A percentile compares a stretch with the other conserved stretches of the same genome.
These are phyloP conservation scores for Epistrophella euchroma DNA, from an alignment of 2,888 invertebrate species.

Conservation along the genomic window DNA sequence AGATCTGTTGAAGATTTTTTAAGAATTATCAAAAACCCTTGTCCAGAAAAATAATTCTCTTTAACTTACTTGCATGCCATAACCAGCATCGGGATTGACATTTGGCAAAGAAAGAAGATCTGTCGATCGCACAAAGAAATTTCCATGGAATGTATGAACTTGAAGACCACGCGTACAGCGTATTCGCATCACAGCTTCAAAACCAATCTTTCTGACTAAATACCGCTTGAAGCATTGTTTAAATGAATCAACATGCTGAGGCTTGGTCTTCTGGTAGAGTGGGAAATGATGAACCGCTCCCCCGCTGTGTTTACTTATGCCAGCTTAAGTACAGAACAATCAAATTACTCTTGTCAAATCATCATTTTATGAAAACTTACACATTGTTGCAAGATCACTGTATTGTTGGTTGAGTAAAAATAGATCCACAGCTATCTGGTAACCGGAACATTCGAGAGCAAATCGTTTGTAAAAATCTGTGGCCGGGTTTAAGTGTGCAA, in stretches of 20 bases:
- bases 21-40: background rate
- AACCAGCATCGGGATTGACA: constrained; percentile 98
- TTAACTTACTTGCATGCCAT: constrained; percentile 94
- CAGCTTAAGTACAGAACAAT: constrained; percentile 85
- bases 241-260: constrained; percentile 89
- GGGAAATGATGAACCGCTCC: constrained; percentile 97
- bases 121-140: constrained; percentile 99
- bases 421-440: constrained; percentile 97
- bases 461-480: constrained; percentile 99
- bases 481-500: constrained; percentile 94
- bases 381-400: constrained; percentile 96
- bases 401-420: constrained; percentile 97
- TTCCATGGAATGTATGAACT: constrained; percentile 99
- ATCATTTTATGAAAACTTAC: constrained; percentile 83
- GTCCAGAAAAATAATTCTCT: too few relatives aligned
- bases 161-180: constrained; percentile 96
- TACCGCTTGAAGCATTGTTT: constrained; percentile 93
- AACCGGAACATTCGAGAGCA: constrained; percentile 97
- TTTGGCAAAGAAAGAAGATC: constrained; percentile 98
- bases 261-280: constrained; percentile 90
- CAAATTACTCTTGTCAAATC: background rate
- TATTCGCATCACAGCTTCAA: constrained; percentile 99
- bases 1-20: constrained; percentile 79
- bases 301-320: constrained; percentile 97
- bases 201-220: constrained; percentile 97